Conservation (phyloP, 2,113 vertebrate species). For the Vombatus ursinus region DNA sequence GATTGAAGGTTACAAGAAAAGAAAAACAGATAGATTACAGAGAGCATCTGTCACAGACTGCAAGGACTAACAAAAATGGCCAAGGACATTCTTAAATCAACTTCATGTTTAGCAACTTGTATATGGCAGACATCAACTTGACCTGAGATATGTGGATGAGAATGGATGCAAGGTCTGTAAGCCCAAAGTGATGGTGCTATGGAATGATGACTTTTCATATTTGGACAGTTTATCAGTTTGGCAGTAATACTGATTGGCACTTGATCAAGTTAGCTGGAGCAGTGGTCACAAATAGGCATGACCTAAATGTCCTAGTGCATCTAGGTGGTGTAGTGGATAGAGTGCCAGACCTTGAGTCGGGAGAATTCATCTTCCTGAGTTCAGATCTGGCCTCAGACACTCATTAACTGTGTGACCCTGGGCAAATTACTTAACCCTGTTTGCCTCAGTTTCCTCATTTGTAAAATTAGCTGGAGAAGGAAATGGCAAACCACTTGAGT, state of each 20-base stretch:
- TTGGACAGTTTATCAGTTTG: background rate
- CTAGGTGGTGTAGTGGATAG: background rate
- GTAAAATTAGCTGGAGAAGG: background rate
- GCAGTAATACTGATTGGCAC: background rate
- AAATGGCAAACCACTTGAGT: background rate
- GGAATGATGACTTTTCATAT: background rate
- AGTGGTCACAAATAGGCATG: background rate
- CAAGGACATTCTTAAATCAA: background rate
- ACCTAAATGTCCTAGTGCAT: background rate
- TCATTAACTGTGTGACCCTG: background rate
- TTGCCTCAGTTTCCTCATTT: background rate
- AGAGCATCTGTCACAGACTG: constrained; percentile 15
- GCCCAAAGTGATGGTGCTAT: background rate
- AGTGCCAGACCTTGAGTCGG: background rate
- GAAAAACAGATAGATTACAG: background rate
- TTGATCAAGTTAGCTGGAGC: background rate
- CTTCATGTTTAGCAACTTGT: constrained; percentile 8
- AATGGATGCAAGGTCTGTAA: background rate
- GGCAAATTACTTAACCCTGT: background rate
- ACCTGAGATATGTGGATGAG: background rate
- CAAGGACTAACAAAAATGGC: background rate
- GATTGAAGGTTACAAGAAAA: background rate
- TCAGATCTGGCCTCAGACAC: background rate
- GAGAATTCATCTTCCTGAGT: background rate
- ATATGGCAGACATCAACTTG: constrained; percentile 22